Percentiles rank a stretch among this genome's conserved stretches.
These are phyloP conservation scores for Turritopsis rubra DNA, from an alignment of 30 jellyfish, hydroid and myxozoan species.

Conservation along the genomic window DNA sequence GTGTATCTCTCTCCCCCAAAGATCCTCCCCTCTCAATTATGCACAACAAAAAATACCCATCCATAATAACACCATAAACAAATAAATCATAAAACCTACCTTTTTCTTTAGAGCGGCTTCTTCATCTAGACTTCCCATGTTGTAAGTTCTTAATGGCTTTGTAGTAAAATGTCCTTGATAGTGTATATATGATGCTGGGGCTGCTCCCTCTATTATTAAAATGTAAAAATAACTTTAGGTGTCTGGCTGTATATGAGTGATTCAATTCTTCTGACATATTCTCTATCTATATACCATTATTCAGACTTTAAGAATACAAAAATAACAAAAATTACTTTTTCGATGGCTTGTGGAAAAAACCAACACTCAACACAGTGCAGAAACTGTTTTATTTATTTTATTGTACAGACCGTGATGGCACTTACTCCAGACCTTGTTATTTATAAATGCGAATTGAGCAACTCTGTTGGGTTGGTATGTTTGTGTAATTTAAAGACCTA, in stretches of 20 bases:
- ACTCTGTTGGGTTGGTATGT: constrained; percentile 9
- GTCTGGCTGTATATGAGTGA: too few relatives aligned
- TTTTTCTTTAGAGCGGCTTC: constrained; percentile 4
- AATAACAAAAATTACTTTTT: neutral
- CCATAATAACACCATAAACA: too few relatives aligned
- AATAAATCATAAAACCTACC: neutral
- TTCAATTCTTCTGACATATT: too few relatives aligned
- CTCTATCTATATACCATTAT: too few relatives aligned
- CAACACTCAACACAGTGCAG: neutral
- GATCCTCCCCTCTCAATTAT: too few relatives aligned
- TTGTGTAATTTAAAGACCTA: neutral
- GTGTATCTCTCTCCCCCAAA: too few relatives aligned
- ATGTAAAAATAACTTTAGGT: too few relatives aligned
- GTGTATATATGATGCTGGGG: neutral
- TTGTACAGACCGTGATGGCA: neutral
- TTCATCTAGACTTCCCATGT: constrained; percentile 14
- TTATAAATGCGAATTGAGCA: constrained; percentile 5
- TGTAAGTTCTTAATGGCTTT: neutral
- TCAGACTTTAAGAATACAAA: neutral
- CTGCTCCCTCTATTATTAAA: neutral
- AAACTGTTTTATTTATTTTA: neutral
- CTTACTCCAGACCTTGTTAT: neutral
- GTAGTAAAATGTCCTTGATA: neutral
- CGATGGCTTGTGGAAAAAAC: neutral
- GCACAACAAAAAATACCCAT: too few relatives aligned